Base-by-base conservation (phyloP, 37 sponge, comb jelly and placozoan genomes). In the Lycopodina hypogea region DNA sequence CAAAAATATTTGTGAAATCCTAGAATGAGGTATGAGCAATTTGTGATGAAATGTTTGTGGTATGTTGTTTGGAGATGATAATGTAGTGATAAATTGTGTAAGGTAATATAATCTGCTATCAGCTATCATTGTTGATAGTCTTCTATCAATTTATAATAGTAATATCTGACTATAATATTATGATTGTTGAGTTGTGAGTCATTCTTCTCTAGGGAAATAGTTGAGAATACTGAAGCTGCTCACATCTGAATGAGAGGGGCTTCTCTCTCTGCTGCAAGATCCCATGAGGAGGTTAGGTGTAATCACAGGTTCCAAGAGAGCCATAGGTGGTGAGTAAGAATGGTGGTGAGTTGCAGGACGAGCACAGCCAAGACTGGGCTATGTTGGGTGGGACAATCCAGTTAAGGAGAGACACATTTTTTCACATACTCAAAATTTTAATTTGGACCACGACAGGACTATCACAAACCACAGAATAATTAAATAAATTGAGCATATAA, bases 141-240 rank as follows among this genome's bases (percentile, higher is more conserved):
- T 45, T 4, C 9, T 45, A 9, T 9, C 9, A 45, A 12, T 12
- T 4, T 9, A 45, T 9, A 45, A 45, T 45, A 9, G 9, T n/a
- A n/a, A n/a, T n/a, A n/a, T n/a, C n/a, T n/a, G n/a, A n/a, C n/a
- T n/a, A n/a, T 45, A 9, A 45, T 4, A 4, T 45, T 45, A 45
- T 45, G 48, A 9, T 45, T 45, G 48, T 45, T 45, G 9, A 45
- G 48, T 28, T 65, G 3, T 40, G 8, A 41, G 39, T 32, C 36
- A 84, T 62, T 84, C 85, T 40, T 84, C 85, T 60, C 85, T 70
- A 18, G 85, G 85, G 64, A 56, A 84, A 71, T 84, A 77, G 62
- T 71, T 38, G n/a, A 40, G 26, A 36, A 84, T 77, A 62, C 78
- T 77, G 78, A 84, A 77, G 26, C 42, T 84, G 1, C 68, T 34